Evolutionary conservation across 2,113 vertebrate genomes (phyloP).

Genomic region (Telmatochromis sp.): DNA sequence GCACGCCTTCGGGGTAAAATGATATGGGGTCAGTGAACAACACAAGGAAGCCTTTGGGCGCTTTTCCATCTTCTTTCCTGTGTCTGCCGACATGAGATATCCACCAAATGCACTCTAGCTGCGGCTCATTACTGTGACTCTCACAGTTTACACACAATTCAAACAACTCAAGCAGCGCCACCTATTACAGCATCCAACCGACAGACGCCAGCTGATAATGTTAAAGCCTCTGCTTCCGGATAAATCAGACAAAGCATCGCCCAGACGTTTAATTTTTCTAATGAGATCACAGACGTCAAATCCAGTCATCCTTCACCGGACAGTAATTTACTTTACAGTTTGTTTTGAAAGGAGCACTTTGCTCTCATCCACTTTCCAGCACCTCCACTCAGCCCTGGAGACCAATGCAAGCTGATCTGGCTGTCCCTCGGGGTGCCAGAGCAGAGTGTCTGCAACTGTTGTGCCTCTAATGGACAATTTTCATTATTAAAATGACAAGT

Average conservation of each 20-base stretch:
- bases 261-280: constrained; percentile 22
- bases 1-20: constrained; percentile 6
- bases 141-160: background rate
- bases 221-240: background rate
- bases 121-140: background rate
- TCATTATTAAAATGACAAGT: background rate
- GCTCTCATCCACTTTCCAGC: constrained; percentile 39
- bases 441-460: background rate
- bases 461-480: background rate
- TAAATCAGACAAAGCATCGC: background rate
- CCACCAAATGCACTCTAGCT: background rate
- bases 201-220: background rate
- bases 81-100: background rate
- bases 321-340: constrained; percentile 46
- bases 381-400: constrained; percentile 5
- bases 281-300: background rate
- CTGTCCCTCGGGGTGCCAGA: background rate
- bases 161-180: background rate
- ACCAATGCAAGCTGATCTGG: background rate
- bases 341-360: background rate
- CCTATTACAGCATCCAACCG: background rate
- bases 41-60: background rate
- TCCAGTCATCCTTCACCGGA: background rate
- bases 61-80: constrained; percentile 11
- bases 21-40: constrained; percentile 20